Evolutionary conservation across 2,888 invertebrate genomes (phyloP), one percentile per base, ranked within the genome.

Genomic region (Latheticus oryzae): DNA sequence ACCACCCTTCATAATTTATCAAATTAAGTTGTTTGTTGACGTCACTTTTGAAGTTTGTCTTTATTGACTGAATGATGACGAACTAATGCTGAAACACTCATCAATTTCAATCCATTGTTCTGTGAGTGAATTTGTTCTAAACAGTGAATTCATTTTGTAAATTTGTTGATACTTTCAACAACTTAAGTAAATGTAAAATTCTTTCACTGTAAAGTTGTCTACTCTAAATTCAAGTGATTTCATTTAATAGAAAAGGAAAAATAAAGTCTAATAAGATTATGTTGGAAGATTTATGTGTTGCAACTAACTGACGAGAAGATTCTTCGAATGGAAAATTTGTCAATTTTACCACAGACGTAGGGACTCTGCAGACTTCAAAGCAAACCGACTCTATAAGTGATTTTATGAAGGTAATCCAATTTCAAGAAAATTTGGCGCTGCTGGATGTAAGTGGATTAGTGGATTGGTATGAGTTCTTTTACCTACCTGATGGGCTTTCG

Each of bases 81-180:
- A 45, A 47, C 47, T 35, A 35, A 35, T 47, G 47, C 35, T 47
- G 23, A 47, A 47, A 47, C 33, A 24, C 33, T 47, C 47, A 47
- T 47, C 47, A 47, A 47, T 47, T 47, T 35, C 35, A 47, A 47
- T 47, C 47, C 35, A n/a, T n/a, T n/a, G n/a, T n/a, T n/a, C n/a
- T n/a, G n/a, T n/a, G n/a, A n/a, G n/a, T n/a, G n/a, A n/a, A n/a
- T n/a, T n/a, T n/a, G n/a, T n/a, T n/a, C n/a, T n/a, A n/a, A n/a
- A 47, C 47, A 35, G n/a, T 45, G 32, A 45, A 32, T 40, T 51
- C 40, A 38, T 38, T 51, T 51, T 51, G n/a, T n/a, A n/a, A n/a
- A n/a, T n/a, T n/a, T n/a, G n/a, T n/a, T n/a, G n/a, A n/a, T n/a
- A n/a, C n/a, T n/a, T n/a, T n/a, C n/a, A n/a, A n/a, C n/a, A n/a